Conservation (phyloP, 2,888 invertebrate species). For the Clivina fossor region DNA sequence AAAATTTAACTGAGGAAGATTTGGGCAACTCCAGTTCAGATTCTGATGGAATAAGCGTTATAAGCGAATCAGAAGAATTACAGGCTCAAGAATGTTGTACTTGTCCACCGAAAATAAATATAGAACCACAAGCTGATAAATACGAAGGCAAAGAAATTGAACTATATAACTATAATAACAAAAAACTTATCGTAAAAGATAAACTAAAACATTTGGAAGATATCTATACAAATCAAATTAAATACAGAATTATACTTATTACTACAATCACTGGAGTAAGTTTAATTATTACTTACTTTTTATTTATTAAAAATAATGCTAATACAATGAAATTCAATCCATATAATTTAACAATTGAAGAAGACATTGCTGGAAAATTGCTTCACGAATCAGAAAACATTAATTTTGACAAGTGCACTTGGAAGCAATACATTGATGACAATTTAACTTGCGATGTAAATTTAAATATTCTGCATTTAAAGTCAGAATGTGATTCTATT, state of each 20-base stretch:
- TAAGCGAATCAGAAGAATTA: constrained; percentile 20
- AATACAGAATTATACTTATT: constrained; percentile 4
- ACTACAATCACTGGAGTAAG: constrained; percentile 14
- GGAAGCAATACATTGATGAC: not conserved
- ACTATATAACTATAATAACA: not conserved
- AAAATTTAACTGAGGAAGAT: constrained; percentile 8
- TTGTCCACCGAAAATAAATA: constrained; percentile 1
- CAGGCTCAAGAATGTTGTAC: constrained; percentile 6
- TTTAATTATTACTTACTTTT: constrained; percentile 3
- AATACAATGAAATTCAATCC: not conserved
- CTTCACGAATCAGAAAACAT: too few relatives aligned
- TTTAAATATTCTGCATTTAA: constrained; percentile 6
- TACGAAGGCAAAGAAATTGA: too few relatives aligned
- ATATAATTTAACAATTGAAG: not conserved
- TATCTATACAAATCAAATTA: not conserved
- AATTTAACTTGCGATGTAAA: constrained; percentile 4
- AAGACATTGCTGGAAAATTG: too few relatives aligned
- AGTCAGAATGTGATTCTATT: not conserved
- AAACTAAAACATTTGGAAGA: not conserved
- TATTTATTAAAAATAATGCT: not conserved
- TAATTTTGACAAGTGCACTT: constrained; percentile 7
- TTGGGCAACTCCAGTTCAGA: constrained; percentile 11
- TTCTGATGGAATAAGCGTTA: constrained; percentile 25
- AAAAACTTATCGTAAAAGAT: not conserved
- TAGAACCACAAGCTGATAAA: too few relatives aligned